Evolutionary conservation across 2,888 invertebrate genomes (phyloP), one percentile per base, ranked within the genome.

Genomic region (Agrotis ipsilon): DNA sequence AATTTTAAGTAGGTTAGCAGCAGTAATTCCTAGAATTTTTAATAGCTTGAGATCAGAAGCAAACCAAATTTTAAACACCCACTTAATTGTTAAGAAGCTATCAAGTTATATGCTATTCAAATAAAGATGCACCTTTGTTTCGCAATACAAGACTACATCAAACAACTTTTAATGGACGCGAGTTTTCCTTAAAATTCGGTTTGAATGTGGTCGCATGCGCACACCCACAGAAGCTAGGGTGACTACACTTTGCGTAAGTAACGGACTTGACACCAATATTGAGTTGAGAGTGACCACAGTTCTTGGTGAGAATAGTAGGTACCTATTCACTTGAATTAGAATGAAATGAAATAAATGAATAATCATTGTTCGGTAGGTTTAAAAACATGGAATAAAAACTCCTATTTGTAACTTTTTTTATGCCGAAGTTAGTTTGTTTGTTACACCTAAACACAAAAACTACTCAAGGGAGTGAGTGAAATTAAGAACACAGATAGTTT

Each of bases 101-200:
- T 65, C 59, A 43, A 57, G 52, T 67, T 74, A 13, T 49, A 74
- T 13, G 9, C 59, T 63, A 68, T 75, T 54, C 66, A 72, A 80
- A 72, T 62, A 52, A 68, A 63, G 63, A 54, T 24, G 13, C 57
- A 55, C 51, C 67, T 75, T 67, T 72, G 65, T 82, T 79, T 68
- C 51, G 55, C 78, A 82, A 77, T 73, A 68, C 49, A 64, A 71
- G 62, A 68, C 60, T 67, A 75, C 80, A 73, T 83, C 74, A 84
- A 84, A 83, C 67, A 49, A 13, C 32, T 67, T 81, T 76, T 59
- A 11, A 80, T 27, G 59, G 24, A 16, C 43, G 39, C 32, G 2
- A 58, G 68, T 75, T 78, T 85, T 74, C 81, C 77, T 80, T 48
- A 77, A 84, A 84, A 79, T 76, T 69, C 67, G 65, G 76, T 84